Evolutionary conservation across 2,888 invertebrate species (phyloP), one percentile per base, ranked within the genome.

Genomic region (Mantis religiosa): DNA sequence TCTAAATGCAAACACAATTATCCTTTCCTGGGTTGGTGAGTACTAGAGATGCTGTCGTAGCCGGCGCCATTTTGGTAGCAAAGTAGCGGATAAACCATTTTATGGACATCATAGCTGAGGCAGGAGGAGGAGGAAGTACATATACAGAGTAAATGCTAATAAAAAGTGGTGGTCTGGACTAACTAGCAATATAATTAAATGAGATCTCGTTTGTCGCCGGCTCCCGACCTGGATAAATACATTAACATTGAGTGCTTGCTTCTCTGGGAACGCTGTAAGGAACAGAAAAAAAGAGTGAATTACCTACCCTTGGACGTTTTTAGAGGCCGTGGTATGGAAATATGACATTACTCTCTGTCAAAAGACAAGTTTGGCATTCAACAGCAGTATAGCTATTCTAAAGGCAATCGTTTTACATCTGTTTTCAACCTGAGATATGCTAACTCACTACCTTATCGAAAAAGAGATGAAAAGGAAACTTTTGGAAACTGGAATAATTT

Each of bases 1-100:
- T 89, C 86, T 86, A 86, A 89, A 89, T 89, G 89, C 89, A 89
- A 89, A 89, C 89, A 89, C 89, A 89, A 89, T 89, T 89, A 89
- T 86, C 28, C 81, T 84, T 9, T 82, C 71, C 88, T 34, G 81
- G 87, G 87, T 27, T 34, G 34, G 82, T 34, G 81, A 87, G 87
- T 27, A 81, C 82, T 27, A 8, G 87, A 82, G 87, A 87, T 87
- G 41, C 34, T 82, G 41, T 82, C 41, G 82, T 81, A 54, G 28
- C 71, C 86, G 54, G 54, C 86, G 86, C 86, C 86, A 71, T 71
- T 81, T 81, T 71, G 71, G 71, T 86, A 71, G 27, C 71, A 28
- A 30, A 20, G 81, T 28, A 87, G 87, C 82, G 87, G 87, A 87
- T 87, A 87, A 87, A 87, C 87, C 87, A 82, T 82, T 87, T 87